Conservation (phyloP, 2,797 vertebrate species). For the Denticeps clupeoides region DNA sequence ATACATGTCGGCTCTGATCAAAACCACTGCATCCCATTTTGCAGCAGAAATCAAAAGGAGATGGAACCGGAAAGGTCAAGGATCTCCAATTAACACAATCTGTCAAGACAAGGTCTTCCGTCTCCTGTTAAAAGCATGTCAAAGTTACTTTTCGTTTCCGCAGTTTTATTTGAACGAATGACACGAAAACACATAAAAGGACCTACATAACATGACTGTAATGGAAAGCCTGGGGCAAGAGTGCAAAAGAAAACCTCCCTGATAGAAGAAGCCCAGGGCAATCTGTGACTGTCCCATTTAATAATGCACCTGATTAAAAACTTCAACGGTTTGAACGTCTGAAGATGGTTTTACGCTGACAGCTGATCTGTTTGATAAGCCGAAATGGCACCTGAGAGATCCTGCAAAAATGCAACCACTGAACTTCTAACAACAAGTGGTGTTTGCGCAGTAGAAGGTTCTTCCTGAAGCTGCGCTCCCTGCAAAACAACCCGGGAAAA, state of each 20-base stretch:
- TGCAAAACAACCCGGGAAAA: slow-evolving; percentile 3
- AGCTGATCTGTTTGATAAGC: too few relatives aligned
- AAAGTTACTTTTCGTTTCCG: not conserved
- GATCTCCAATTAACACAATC: slow-evolving; percentile 5
- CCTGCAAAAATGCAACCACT: slow-evolving; percentile 11
- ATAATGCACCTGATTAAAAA: too few relatives aligned
- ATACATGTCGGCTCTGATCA: not conserved
- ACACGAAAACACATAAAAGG: not conserved
- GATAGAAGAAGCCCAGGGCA: too few relatives aligned
- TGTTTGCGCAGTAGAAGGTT: not conserved
- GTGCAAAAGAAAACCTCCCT: too few relatives aligned
- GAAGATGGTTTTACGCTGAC: too few relatives aligned
- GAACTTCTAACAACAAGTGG: too few relatives aligned
- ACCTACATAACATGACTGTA: too few relatives aligned
- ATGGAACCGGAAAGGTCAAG: slow-evolving; percentile 23
- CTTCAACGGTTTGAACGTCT: too few relatives aligned
- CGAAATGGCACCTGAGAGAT: too few relatives aligned
- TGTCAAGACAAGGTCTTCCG: slow-evolving; percentile 13
- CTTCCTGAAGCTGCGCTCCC: slow-evolving; percentile 8
- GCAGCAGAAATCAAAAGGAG: not conserved
- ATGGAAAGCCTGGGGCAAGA: too few relatives aligned
- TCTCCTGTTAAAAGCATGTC: too few relatives aligned
- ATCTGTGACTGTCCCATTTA: too few relatives aligned
- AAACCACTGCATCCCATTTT: not conserved
- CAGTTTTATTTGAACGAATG: not conserved